Evolutionary conservation across 2,888 invertebrate genomes (phyloP).

Genomic region (Colostygia pectinataria): DNA sequence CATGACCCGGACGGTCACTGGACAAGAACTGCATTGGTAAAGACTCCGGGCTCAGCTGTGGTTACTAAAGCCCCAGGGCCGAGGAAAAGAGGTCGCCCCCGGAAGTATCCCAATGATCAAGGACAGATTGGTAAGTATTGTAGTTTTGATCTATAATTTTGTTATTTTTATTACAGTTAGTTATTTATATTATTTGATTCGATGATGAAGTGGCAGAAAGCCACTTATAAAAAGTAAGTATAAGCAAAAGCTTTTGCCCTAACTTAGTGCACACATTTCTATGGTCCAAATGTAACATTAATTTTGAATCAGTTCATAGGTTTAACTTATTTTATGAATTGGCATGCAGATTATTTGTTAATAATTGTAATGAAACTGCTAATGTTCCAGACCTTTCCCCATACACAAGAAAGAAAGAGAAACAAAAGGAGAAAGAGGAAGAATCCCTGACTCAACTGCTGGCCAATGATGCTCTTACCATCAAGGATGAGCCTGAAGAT

Average conservation of each 20-base stretch:
- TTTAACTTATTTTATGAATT: too few species aligned
- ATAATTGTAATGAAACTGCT: too few species aligned
- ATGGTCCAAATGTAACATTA: too few species aligned
- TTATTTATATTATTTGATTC: too few species aligned
- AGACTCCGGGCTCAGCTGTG: constrained; percentile 56
- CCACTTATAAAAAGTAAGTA: too few species aligned
- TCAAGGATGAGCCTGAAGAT: constrained; percentile 66
- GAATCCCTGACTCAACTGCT: constrained; percentile 59
- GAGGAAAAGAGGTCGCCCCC: constrained; percentile 69
- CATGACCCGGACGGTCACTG: constrained; percentile 70
- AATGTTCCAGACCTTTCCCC: constrained; percentile 64
- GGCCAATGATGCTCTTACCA: constrained; percentile 51
- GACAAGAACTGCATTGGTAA: constrained; percentile 58
- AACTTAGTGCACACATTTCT: too few species aligned
- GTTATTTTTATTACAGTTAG: too few species aligned
- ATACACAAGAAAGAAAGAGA: constrained; percentile 73
- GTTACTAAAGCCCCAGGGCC: constrained; percentile 72
- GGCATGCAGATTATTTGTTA: too few species aligned
- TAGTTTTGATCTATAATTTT: too few species aligned
- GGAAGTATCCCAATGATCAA: constrained; percentile 77
- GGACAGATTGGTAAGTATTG: constrained; percentile 66
- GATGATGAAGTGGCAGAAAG: too few species aligned
- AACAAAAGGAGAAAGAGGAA: constrained; percentile 58
- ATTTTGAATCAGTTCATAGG: too few species aligned
- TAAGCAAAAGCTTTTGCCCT: too few species aligned